phyloP scores from a whole-genome alignment of 2,797 vertebrate species.

The Paedocypris micromegethes region DNA sequence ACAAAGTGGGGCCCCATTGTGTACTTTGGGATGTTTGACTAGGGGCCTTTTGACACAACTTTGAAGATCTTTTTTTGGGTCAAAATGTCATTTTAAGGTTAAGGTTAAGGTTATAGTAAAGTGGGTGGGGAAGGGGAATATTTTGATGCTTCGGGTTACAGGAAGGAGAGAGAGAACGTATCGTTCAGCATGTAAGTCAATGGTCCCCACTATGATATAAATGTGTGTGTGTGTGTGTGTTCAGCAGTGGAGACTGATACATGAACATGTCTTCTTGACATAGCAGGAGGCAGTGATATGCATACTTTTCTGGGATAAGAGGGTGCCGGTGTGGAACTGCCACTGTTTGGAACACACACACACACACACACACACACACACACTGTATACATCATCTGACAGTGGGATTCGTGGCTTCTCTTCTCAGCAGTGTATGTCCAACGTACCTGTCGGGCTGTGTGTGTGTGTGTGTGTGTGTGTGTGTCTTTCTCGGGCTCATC shows the following conservation, averaged over 20 bases:
- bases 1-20: too few relatives aligned
- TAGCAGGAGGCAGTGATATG: constrained; percentile 58
- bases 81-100: too few relatives aligned
- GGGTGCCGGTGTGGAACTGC: constrained; percentile 63
- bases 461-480: constrained; percentile 3
- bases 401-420: constrained; percentile 28
- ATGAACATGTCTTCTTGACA: constrained; percentile 30
- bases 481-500: constrained; percentile 27
- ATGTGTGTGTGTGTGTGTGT: constrained; percentile 15
- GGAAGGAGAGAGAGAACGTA: too few relatives aligned
- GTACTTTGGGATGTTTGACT: too few relatives aligned
- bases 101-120: too few relatives aligned
- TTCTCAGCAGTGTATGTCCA: constrained; percentile 33
- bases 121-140: too few relatives aligned
- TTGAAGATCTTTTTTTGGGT: too few relatives aligned
- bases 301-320: constrained; percentile 57
- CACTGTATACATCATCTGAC: constrained; percentile 43
- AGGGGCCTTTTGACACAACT: too few relatives aligned
- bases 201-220: too few relatives aligned
- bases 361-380: constrained; percentile 39
- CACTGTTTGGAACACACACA: constrained; percentile 33
- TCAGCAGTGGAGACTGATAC: constrained; percentile 15
- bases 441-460: constrained; percentile 35
- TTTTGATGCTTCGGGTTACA: too few relatives aligned
- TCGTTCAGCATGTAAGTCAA: too few relatives aligned